Percentiles rank a stretch among this genome's conserved stretches.
These are phyloP conservation scores for Epiblema foenella DNA, from an alignment of 2,888 invertebrate genomes.

Conservation along the genomic window DNA sequence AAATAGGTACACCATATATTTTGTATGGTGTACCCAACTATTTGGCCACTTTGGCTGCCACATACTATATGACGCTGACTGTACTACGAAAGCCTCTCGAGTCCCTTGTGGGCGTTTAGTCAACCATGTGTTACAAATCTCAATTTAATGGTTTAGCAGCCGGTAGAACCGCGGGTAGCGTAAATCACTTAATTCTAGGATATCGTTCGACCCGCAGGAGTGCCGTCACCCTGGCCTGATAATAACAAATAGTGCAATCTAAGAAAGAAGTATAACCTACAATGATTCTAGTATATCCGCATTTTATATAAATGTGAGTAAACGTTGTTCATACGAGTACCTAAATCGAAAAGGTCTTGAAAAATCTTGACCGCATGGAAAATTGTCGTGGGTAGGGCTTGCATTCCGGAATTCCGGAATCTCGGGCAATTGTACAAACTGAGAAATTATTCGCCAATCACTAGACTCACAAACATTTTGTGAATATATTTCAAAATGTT, in stretches of 20 bases:
- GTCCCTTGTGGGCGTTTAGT: constrained; percentile 16
- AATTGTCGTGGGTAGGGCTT: too few species aligned
- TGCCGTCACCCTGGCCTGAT: constrained; percentile 61
- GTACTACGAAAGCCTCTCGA: neutral
- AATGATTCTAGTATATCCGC: constrained; percentile 3
- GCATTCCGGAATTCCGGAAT: too few species aligned
- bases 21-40: too few species aligned
- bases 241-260: constrained; percentile 62
- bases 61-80: too few species aligned
- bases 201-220: constrained; percentile 66
- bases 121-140: constrained; percentile 55
- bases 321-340: neutral
- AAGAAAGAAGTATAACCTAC: constrained; percentile 30
- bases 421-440: too few species aligned
- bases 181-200: constrained; percentile 67
- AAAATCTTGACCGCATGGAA: too few species aligned
- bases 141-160: constrained; percentile 57
- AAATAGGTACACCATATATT: too few species aligned
- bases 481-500: too few species aligned
- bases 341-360: neutral
- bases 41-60: too few species aligned
- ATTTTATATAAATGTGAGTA: constrained; percentile 14
- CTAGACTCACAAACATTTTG: too few species aligned
- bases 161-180: constrained; percentile 58
- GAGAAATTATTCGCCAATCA: too few species aligned